phyloP scores from a whole-genome alignment of 2,113 vertebrate species.

The Dissostichus mawsoni region DNA sequence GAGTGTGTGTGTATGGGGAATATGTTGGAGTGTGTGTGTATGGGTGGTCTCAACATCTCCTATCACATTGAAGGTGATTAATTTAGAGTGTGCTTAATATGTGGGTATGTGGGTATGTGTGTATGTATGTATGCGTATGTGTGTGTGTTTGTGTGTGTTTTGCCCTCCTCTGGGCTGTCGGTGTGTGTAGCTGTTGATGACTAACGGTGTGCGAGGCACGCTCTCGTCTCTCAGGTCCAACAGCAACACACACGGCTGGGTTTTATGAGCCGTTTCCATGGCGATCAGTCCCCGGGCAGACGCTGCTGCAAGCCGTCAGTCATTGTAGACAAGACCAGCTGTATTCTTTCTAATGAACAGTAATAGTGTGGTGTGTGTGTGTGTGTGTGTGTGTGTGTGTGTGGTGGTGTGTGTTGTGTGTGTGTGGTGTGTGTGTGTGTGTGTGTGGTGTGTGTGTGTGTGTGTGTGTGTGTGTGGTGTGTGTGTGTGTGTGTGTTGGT shows the following conservation, averaged over 20 bases:
- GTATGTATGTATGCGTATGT: not conserved
- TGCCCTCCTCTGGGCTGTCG: too few species aligned
- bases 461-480: too few species aligned
- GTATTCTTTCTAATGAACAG: constrained; percentile 54
- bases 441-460: too few species aligned
- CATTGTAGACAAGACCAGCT: constrained; percentile 55
- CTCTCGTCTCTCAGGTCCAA: constrained; percentile 49
- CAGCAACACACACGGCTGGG: constrained; percentile 48
- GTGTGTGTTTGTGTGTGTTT: not conserved
- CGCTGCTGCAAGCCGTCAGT: constrained; percentile 44
- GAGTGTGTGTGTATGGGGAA: too few species aligned
- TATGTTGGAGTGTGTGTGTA: too few species aligned
- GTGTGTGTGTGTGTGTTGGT: too few species aligned
- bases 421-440: too few species aligned
- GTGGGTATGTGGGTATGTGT: not conserved
- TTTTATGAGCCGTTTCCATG: constrained; percentile 70
- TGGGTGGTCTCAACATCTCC: too few species aligned
- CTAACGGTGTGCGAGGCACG: constrained; percentile 31
- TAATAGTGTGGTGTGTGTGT: constrained; percentile 19
- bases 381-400: too few species aligned
- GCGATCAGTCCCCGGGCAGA: constrained; percentile 39
- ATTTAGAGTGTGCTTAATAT: not conserved
- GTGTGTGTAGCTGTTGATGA: too few species aligned
- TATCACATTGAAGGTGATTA: too few species aligned
- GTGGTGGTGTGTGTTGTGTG: too few species aligned